Conservation (phyloP, 2,888 invertebrate species). For the Athalia cordata region DNA sequence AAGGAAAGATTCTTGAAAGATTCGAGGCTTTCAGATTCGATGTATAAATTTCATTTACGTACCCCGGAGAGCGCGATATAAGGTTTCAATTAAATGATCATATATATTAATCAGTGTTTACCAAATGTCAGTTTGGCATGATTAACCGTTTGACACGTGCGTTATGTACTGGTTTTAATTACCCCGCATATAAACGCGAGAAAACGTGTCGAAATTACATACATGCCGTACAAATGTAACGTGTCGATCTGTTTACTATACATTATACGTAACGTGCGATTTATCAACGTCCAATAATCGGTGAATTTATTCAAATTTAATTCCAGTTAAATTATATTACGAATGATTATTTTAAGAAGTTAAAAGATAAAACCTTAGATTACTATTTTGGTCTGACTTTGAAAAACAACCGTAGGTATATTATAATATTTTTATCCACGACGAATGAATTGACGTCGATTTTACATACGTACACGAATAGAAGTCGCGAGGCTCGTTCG, state of each 20-base stretch:
- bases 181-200: too few species aligned
- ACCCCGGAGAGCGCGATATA: background rate
- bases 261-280: too few species aligned
- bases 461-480: background rate
- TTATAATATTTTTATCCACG: background rate
- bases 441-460: slow-evolving; percentile 31
- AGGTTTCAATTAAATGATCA: slow-evolving; percentile 32
- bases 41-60: background rate
- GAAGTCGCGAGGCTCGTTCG: background rate
- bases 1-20: background rate
- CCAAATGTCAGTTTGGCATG: slow-evolving; percentile 15
- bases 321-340: too few species aligned
- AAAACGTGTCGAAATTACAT: too few species aligned
- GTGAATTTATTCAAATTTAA: too few species aligned
- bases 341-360: too few species aligned
- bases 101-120: slow-evolving; percentile 39
- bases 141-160: slow-evolving; percentile 30
- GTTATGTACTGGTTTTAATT: background rate
- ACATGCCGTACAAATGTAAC: too few species aligned
- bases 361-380: too few species aligned
- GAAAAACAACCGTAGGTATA: too few species aligned
- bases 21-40: background rate
- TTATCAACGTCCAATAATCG: too few species aligned
- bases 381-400: too few species aligned
- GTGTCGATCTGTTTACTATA: too few species aligned